phyloP scores from a whole-genome alignment of 2,113 vertebrate genomes.

The Sinocyclocheilus anophthalmus region DNA sequence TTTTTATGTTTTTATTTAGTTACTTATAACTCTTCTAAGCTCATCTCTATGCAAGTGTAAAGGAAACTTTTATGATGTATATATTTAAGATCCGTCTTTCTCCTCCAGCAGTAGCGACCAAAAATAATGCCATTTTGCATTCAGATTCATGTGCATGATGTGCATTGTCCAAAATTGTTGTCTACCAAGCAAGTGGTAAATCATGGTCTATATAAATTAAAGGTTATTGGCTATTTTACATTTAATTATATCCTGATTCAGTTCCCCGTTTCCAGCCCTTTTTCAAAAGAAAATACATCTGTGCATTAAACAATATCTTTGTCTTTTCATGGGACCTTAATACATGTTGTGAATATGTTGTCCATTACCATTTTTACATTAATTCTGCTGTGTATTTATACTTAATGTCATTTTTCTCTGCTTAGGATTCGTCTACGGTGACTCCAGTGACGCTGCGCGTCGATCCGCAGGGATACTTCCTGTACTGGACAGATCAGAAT shows the following conservation, averaged over 20 bases:
- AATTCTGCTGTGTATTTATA: background rate
- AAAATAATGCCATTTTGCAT: background rate
- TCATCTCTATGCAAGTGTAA: background rate
- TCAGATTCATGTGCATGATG: background rate
- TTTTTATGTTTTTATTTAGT: too few relatives aligned
- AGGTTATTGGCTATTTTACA: background rate
- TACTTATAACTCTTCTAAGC: background rate
- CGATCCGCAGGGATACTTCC: slow-evolving; percentile 94
- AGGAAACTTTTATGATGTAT: background rate
- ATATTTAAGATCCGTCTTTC: background rate
- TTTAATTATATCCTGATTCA: background rate
- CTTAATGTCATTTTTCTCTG: slow-evolving; percentile 2
- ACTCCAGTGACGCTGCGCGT: slow-evolving; percentile 89
- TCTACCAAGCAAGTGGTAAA: background rate
- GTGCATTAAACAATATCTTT: background rate
- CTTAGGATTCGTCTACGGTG: slow-evolving; percentile 90
- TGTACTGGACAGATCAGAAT: slow-evolving; percentile 98
- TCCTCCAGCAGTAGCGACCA: background rate
- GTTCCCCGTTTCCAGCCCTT: background rate
- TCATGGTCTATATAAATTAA: background rate
- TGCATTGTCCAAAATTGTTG: background rate
- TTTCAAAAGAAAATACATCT: background rate
- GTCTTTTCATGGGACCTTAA: background rate
- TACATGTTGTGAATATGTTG: background rate
- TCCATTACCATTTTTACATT: background rate